Evolutionary conservation across 2,113 vertebrate species (phyloP), one percentile per base, ranked within the genome.

Genomic region (Pluvialis apricaria): DNA sequence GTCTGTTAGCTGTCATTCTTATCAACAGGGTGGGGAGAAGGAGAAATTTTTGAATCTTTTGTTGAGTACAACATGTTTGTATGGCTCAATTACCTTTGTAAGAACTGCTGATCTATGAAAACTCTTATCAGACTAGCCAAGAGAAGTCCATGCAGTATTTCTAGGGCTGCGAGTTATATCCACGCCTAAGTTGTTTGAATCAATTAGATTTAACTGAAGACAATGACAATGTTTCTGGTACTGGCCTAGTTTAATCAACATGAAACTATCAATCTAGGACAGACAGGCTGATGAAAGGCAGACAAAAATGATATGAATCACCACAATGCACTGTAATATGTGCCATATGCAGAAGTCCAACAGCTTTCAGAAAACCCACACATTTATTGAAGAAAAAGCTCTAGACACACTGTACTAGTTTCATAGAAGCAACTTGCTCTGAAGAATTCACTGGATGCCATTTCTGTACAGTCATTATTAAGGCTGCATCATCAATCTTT

Each of bases 231-330:
- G 10, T 69, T 77, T 77, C 28, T 73, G 44, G 36, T 40, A 76
- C 40, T 42, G 2, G 4, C 22, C 42, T 58, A 57, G 19, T 52
- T 91, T 68, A 90, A 82, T 69, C 49, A 81, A 64, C n/a, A 57
- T 58, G 47, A 97, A 92, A 91, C 81, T 86, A 96, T 92, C 42
- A 85, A 87, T 28, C 88, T 79, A 83, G 31, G 80, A 88, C 26
- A 78, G 44, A 61, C 12, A 64, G 13, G 1, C 13, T 24, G 71
- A 38, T 38, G 49, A 60, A 84, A 82, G 64, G 69, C 86, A 94
- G 38, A 95, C 51, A 96, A 91, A 92, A 95, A 91, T 55, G 15
- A 40, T 66, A 72, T 6, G 17, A 75, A 86, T 77, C 38, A 81
- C 34, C n/a, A 82, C 60, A 95, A 70, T 44, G 70, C 68, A 94